Evolutionary conservation across 2,797 vertebrate species (phyloP), one percentile per base, ranked within the genome.

Genomic region (Rhynchotus rufescens): DNA sequence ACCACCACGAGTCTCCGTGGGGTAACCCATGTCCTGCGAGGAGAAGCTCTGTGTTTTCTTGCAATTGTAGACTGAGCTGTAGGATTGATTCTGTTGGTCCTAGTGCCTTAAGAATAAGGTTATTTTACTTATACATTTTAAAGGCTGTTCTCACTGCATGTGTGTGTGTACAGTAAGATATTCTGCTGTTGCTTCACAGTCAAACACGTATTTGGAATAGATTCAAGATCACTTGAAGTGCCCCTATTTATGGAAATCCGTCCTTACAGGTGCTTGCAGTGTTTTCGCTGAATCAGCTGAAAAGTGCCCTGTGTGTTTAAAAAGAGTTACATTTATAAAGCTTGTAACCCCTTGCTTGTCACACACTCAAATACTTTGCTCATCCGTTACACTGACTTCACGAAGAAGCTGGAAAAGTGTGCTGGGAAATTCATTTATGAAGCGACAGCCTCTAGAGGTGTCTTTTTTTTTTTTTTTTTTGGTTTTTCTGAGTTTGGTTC

Each of bases 1-100:
- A 81, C 22, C 15, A 3, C 22, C 0, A 0, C 20, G 42, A 32
- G 16, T 26, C 12, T 82, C 16, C 1, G 0, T 15, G 25, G 61
- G 23, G 8, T 9, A 13, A 15, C 52, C 15, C 5, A 56, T 57
- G 4, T 4, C 66, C 68, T 86, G 36, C 62, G 40, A 72, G 25
- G 44, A 86, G 69, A 57, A 9, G 32, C 23, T 64, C 2, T 49
- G 4, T 2, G 9, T 28, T 28, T 47, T 42, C 47, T 5, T 22
- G 13, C 2, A 5, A 2, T 47, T n/a, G 14, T 17, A 52, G 26
- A 4, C 60, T 79, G 42, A 83, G 8, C 17, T 69, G 28, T 42
- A 71, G 40, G 30, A 54, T 6, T n/a, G 30, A 7, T 4, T 47
- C 80, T 42, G 9, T n/a, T 74, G 69, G 13, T 59, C 28, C 67